A percentile compares a stretch with the other conserved stretches of the same genome.
Conservation (phyloP, 2,888 invertebrate species). For the Drosophila prolongata region DNA sequence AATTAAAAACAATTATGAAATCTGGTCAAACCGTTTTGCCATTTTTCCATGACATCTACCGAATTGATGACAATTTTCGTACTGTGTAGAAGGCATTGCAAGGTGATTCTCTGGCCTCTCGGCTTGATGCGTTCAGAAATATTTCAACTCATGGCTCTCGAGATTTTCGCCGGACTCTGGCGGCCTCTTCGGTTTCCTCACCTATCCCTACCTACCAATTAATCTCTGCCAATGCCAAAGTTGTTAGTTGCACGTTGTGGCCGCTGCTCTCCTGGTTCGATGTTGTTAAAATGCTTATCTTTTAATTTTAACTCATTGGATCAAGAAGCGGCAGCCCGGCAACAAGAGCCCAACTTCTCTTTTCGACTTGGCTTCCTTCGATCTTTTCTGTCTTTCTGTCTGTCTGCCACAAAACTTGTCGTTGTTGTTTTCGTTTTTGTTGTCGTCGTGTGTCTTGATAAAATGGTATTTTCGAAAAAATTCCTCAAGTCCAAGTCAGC, state of each 20-base stretch:
- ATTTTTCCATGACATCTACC: not conserved
- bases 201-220: constrained; percentile 82
- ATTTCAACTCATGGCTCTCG: constrained; percentile 77
- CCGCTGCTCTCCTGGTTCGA: constrained; percentile 56
- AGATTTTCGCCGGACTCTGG: constrained; percentile 52
- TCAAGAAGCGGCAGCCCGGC: constrained; percentile 69
- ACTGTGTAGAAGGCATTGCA: constrained; percentile 51
- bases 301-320: constrained; percentile 83
- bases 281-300: constrained; percentile 84
- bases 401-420: constrained; percentile 68
- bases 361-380: constrained; percentile 32
- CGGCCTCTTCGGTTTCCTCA: constrained; percentile 57
- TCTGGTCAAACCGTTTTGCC: not conserved
- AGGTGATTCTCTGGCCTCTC: constrained; percentile 65
- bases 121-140: constrained; percentile 73
- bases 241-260: constrained; percentile 78
- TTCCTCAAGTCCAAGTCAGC: constrained; percentile 75
- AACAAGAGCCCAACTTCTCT: constrained; percentile 45
- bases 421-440: constrained; percentile 38
- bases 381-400: constrained; percentile 20
- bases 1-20: too few species aligned
- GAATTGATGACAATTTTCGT: not conserved
- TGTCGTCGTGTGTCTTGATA: constrained; percentile 78
- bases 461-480: constrained; percentile 81
- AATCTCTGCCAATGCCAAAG: constrained; percentile 84